phyloP scores from a whole-genome alignment of 2,113 vertebrate species.

The Vidua macroura region DNA sequence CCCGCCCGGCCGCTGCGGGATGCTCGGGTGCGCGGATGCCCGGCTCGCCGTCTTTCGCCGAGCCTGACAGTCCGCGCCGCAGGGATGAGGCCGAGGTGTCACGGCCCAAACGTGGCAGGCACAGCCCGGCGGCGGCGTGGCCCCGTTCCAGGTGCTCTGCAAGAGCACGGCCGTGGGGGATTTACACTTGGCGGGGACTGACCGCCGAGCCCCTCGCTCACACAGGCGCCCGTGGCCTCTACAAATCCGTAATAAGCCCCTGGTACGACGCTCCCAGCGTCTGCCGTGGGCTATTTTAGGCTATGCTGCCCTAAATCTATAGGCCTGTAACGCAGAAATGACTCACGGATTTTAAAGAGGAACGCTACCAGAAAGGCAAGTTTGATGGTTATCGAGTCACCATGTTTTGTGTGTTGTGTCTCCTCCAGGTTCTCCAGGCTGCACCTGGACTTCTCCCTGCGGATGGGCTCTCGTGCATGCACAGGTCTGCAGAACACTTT shows the following conservation, averaged over 20 bases:
- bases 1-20: neutral
- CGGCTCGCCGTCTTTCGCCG: neutral
- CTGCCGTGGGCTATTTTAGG: neutral
- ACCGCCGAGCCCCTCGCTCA: neutral
- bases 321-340: neutral
- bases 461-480: rapidly evolving
- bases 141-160: neutral
- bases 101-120: rapidly evolving
- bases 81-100: neutral
- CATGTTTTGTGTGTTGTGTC: neutral
- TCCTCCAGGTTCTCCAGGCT: neutral
- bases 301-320: neutral
- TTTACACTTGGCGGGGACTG: neutral
- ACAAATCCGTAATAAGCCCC: neutral
- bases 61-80: neutral
- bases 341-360: neutral
- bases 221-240: neutral
- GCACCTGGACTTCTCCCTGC: neutral
- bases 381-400: neutral
- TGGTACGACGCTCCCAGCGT: neutral
- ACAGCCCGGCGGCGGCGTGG: neutral
- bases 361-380: neutral
- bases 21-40: neutral
- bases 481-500: rapidly evolving
- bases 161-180: neutral